Evolutionary conservation across 1,140 invertebrate genomes (phyloP).

Genomic region (Chrysomallon squamiferum): DNA sequence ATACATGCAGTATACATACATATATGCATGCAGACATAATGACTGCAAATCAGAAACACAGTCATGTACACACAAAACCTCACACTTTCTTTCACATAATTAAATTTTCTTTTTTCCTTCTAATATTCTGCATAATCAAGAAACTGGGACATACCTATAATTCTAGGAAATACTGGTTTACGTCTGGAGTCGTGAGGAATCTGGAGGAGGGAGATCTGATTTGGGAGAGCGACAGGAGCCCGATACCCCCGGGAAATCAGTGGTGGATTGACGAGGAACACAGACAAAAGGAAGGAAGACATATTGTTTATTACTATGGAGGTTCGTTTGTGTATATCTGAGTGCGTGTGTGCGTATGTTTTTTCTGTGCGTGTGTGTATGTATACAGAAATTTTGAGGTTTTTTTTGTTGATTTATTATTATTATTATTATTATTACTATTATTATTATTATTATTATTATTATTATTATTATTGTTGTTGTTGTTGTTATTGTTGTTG

Average conservation of each 20-base stretch:
- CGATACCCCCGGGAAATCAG: conserved; percentile 11
- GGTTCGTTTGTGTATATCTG: conserved; percentile 12
- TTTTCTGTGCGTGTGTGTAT: too few relatives aligned
- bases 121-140: too few relatives aligned
- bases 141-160: too few relatives aligned
- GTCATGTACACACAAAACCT: too few relatives aligned
- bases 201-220: conserved; percentile 8
- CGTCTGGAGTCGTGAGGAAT: conserved; percentile 7
- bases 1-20: too few relatives aligned
- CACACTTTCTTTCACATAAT: too few relatives aligned
- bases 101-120: too few relatives aligned
- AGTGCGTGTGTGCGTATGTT: too few relatives aligned
- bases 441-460: background rate
- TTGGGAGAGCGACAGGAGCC: conserved; percentile 20
- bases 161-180: conserved; percentile 4
- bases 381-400: too few relatives aligned
- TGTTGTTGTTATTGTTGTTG: background rate
- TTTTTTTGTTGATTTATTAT: background rate
- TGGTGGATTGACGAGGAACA: conserved; percentile 30
- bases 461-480: background rate
- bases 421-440: background rate
- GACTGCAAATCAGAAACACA: too few relatives aligned
- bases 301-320: conserved; percentile 36
- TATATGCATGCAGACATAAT: too few relatives aligned
- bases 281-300: conserved; percentile 15